phyloP scores from a whole-genome alignment of 2,888 invertebrate genomes.

The Platycheirus rosarum region DNA sequence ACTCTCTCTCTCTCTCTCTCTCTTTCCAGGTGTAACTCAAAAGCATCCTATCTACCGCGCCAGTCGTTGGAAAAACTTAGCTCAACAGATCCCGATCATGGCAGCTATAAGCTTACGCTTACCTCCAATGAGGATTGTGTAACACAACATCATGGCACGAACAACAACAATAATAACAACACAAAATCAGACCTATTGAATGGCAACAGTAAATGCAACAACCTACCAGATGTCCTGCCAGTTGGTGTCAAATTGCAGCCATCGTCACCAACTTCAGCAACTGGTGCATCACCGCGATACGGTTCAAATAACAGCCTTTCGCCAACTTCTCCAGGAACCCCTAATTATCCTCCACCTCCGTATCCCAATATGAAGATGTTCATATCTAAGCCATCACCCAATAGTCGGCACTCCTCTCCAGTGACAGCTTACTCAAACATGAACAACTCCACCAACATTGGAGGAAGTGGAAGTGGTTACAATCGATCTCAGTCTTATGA shows the following conservation, averaged over 20 bases:
- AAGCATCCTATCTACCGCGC: slow-evolving; percentile 89
- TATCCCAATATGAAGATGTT: slow-evolving; percentile 73
- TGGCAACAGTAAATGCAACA: slow-evolving; percentile 80
- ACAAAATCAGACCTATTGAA: slow-evolving; percentile 74
- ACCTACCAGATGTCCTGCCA: slow-evolving; percentile 85
- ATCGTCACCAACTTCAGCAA: slow-evolving; percentile 76
- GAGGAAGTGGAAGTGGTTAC: slow-evolving; percentile 68
- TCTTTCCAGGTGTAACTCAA: slow-evolving; percentile 88
- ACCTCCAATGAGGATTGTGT: slow-evolving; percentile 85
- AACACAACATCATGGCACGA: slow-evolving; percentile 70
- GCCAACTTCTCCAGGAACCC: slow-evolving; percentile 76
- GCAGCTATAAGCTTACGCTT: slow-evolving; percentile 89
- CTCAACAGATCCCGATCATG: slow-evolving; percentile 86
- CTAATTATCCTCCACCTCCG: slow-evolving; percentile 76
- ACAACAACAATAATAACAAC: slow-evolving; percentile 72
- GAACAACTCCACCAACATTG: slow-evolving; percentile 57
- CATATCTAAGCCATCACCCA: slow-evolving; percentile 75
- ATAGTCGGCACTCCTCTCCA: slow-evolving; percentile 79
- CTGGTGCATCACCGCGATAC: slow-evolving; percentile 78
- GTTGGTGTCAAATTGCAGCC: slow-evolving; percentile 83
- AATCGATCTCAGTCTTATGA: slow-evolving; percentile 81
- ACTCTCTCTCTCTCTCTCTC: neutral
- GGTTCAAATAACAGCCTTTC: slow-evolving; percentile 80
- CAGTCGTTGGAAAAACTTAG: slow-evolving; percentile 87
- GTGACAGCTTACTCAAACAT: slow-evolving; percentile 76